Evolutionary conservation across 2,797 vertebrate species (phyloP).

Genomic region (Furcifer pardalis): DNA sequence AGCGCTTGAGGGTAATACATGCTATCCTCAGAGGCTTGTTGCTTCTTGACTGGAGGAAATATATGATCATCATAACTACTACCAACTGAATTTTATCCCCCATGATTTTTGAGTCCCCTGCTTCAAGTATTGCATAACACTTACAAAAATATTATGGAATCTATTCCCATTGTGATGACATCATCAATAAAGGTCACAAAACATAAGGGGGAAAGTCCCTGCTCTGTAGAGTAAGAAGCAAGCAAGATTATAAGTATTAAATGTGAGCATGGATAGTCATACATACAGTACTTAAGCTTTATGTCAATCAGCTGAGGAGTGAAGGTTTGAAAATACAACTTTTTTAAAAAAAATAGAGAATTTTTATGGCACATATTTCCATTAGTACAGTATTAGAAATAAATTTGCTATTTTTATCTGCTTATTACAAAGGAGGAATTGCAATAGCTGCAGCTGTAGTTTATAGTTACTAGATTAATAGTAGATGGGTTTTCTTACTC

Average conservation of each 20-base stretch:
- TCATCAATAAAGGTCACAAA: not conserved
- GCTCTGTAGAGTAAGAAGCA: not conserved
- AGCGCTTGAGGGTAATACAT: too few species aligned
- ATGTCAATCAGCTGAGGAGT: not conserved
- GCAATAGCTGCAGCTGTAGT: not conserved
- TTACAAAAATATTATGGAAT: not conserved
- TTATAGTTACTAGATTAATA: not conserved
- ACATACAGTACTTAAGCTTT: not conserved
- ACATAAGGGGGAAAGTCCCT: not conserved
- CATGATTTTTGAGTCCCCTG: not conserved
- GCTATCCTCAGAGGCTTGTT: too few species aligned
- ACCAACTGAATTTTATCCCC: not conserved
- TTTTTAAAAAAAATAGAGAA: not conserved
- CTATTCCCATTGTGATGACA: not conserved
- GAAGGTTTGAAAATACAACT: not conserved
- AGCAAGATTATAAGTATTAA: not conserved
- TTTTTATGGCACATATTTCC: not conserved
- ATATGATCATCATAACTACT: not conserved
- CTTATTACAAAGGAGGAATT: not conserved
- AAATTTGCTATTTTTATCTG: not conserved
- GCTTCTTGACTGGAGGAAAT: too few species aligned
- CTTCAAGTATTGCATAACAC: not conserved
- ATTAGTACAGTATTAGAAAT: not conserved
- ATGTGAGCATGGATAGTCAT: not conserved
- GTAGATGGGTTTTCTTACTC: not conserved